Percentiles rank a stretch among this genome's conserved stretches.
phyloP scores from a whole-genome alignment of 2,113 vertebrate genomes.

The Esox niger region DNA sequence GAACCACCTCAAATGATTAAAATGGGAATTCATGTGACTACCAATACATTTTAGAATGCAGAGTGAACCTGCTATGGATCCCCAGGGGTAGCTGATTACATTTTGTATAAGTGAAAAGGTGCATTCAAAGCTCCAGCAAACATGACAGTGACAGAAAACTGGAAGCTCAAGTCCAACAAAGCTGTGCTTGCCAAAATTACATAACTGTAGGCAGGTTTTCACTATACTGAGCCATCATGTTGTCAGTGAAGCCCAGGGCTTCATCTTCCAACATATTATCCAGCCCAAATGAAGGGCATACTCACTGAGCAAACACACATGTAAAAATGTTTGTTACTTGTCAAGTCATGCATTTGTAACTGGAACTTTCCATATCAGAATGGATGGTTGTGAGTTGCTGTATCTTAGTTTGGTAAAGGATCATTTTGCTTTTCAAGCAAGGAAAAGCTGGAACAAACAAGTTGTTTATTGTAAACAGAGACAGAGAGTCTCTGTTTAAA shows the following conservation, averaged over 20 bases:
- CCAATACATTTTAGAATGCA: too few relatives aligned
- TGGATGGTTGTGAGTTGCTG: background rate
- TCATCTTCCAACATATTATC: background rate
- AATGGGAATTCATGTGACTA: too few relatives aligned
- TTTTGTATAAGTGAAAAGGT: background rate
- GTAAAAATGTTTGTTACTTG: too few relatives aligned
- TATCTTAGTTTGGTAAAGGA: background rate
- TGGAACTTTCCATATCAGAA: too few relatives aligned
- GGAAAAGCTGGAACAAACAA: background rate
- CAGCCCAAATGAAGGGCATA: background rate
- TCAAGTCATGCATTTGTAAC: too few relatives aligned
- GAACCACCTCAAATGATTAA: too few relatives aligned
- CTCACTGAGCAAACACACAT: background rate
- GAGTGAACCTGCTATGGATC: background rate
- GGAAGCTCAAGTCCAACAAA: background rate
- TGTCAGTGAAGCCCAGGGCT: background rate
- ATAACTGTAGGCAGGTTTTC: background rate
- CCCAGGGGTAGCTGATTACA: background rate
- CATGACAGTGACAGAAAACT: background rate
- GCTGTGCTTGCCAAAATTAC: background rate
- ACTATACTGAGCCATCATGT: background rate
- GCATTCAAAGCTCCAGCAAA: background rate
- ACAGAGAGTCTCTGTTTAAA: background rate
- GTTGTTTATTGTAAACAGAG: background rate
- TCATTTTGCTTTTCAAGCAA: background rate